These are phyloP conservation scores for Sorex araneus DNA, from an alignment of 2,113 vertebrate genomes.

Conservation along the genomic window DNA sequence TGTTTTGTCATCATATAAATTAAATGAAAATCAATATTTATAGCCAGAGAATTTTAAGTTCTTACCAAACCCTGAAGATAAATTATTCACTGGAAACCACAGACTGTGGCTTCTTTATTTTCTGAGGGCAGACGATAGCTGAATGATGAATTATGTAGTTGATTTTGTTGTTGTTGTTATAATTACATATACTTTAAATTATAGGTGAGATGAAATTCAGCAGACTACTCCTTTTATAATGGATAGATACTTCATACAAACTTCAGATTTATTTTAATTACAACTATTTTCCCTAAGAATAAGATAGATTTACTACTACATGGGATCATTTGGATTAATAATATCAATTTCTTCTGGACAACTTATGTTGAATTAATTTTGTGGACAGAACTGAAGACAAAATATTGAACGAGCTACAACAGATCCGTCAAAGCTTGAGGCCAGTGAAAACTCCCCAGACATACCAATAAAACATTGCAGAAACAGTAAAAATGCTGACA, in stretches of 20 bases:
- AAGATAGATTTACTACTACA: constrained; percentile 61
- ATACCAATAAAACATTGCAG: neutral
- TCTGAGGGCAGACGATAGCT: constrained; percentile 39
- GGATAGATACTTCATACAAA: neutral
- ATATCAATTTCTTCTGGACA: constrained; percentile 61
- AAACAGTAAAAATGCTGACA: neutral
- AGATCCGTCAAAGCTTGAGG: constrained; percentile 21
- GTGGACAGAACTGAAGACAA: constrained; percentile 22
- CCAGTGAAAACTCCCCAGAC: neutral
- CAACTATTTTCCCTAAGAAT: constrained; percentile 52
- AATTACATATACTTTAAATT: constrained; percentile 32
- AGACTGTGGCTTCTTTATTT: constrained; percentile 27
- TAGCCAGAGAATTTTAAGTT: constrained; percentile 20
- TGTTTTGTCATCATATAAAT: constrained; percentile 43
- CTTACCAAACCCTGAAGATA: constrained; percentile 59
- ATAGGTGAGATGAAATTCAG: neutral
- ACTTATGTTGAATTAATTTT: constrained; percentile 72
- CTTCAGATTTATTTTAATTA: constrained; percentile 41
- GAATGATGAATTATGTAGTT: constrained; percentile 31
- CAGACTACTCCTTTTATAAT: constrained; percentile 7
- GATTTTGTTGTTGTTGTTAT: neutral
- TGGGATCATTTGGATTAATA: constrained; percentile 63
- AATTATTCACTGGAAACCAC: constrained; percentile 57
- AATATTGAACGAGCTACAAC: constrained; percentile 53
- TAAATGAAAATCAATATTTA: constrained; percentile 72